Base-by-base conservation (phyloP, 1,140 invertebrate species). In the Dreissena polymorpha region DNA sequence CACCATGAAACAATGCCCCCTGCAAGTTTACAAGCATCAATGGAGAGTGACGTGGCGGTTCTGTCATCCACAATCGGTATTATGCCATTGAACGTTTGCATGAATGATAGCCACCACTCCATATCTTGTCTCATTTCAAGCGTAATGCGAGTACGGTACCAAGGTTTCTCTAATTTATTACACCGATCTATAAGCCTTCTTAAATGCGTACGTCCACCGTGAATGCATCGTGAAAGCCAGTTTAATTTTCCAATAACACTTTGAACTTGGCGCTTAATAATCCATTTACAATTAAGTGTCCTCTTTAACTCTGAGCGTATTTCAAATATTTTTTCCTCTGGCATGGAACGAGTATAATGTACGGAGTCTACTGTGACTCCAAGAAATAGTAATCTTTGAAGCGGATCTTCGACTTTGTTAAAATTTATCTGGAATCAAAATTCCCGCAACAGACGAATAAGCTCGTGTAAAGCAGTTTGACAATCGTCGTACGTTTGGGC, bases 401-500 rank as follows among this genome's bases (percentile, higher is more conserved):
- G 12, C 23, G 78, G 78, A 2, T 63, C 69, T 8, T 81, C 60
- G 6, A 72, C 29, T 72, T 72, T 81, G 27, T 72, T 81, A 8
- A 27, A 81, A 29, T 81, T 81, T 3, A 81, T 64, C n/a, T 10
- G 21, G 73, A 81, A 81, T 49, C 78, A 68, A 10, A 81, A 60
- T 23, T 63, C 49, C 14, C 78, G 70, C 16, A 81, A 51, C 1
- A 79, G 21, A 14, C 14, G 1, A 10, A 72, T 8, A n/a, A 63
- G 53, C 10, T 18, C 63, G 13, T 49, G 27, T 50, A 72, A 72
- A 2, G 39, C 60, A 0, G 6, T 21, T n/a, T n/a, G n/a, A n/a
- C n/a, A n/a, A n/a, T n/a, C n/a, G n/a, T n/a, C n/a, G n/a, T n/a
- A n/a, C n/a, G 68, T 65, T 64, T 81, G 8, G 5, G 69, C 60